Evolutionary conservation across 2,113 vertebrate genomes (phyloP), one percentile per base, ranked within the genome.

Genomic region (Rhegmatorhina hoffmannsi): DNA sequence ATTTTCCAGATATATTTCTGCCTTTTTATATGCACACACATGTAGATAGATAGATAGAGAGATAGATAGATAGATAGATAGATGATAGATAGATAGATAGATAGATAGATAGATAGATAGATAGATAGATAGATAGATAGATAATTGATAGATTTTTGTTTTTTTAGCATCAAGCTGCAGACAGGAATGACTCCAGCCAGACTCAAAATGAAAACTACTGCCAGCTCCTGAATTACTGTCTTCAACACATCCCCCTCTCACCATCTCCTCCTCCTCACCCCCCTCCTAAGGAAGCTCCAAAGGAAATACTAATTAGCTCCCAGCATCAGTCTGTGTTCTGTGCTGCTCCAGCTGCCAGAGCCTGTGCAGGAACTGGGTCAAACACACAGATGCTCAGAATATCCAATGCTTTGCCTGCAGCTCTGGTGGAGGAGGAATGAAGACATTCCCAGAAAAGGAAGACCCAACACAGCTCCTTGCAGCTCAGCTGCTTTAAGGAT

Each of bases 351-450:
- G 0, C 74, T 82, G 87, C 53, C 90, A 96, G 85, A 80, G n/a
- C 87, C 88, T 36, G 47, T 20, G 66, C 87, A 79, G 67, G 5
- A 96, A 96, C 7, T 96, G 95, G 92, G 95, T 96, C 95, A 96
- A 76, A 60, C 1, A 2, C 92, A 66, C 82, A 79, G 89, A 55
- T 80, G 92, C 86, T 94, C 85, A 43, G 93, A 78, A 90, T 88
- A 87, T 63, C 85, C 76, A 82, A 79, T 20, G 86, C 2, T 21
- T 62, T 72, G 94, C 89, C 93, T 64, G 83, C 83, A 93, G 95
- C 88, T 66, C 81, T 38, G 34, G 33, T 56, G 82, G 77, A 70
- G 60, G 36, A 85, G 56, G 64, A 90, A 43, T 0, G 8, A 38
- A 44, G 69, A 63, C 85, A 43, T 84, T 84, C 70, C 9, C 49